Evolutionary conservation across 1,140 invertebrate species (phyloP), one percentile per base, ranked within the genome.

Genomic region (Teleopsis dalmanni): DNA sequence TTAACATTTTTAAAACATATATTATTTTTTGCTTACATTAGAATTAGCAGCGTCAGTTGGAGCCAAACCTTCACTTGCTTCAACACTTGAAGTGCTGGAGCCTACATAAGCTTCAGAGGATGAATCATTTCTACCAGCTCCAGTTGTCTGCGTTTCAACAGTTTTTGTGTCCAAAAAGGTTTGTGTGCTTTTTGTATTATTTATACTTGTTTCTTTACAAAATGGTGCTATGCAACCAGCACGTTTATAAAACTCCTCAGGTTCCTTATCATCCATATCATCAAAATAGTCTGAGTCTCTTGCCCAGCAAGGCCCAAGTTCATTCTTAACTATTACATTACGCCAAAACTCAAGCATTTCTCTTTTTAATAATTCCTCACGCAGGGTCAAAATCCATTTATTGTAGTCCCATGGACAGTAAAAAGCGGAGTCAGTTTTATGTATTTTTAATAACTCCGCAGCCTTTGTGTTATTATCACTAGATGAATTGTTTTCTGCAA

Each of bases 211-310:
- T 25, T 29, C 25, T 44, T 22, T 34, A 23, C 26, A 22, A 45
- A 45, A 50, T 3, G 42, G 41, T 1, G 64, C 64, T 6, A 54
- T 49, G 33, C 64, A 67, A 2, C 59, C 64, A 16, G 56, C 65
- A 25, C 57, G 52, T 14, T 58, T 58, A 38, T 69, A 69, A 34
- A 69, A 69, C 25, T 60, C 58, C 23, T 56, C n/a, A 2, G 62
- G 59, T 23, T 43, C 38, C 0, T 60, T 56, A 23, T 55, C 57
- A 11, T 66, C 61, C 3, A 56, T 52, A 8, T 49, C 23, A 22
- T 66, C 65, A 33, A 62, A 64, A 3, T 57, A 44, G 49, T 69
- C 65, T 6, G 58, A 62, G 23, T 69, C 65, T 1, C 57, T 55
- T 1, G 59, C 59, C 59, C 61, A 69, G 29, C 64, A 63, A 0